A percentile compares a stretch with the other conserved stretches of the same genome.
phyloP scores from a whole-genome alignment of 2,797 vertebrate species.

The Semotilus atromaculatus region DNA sequence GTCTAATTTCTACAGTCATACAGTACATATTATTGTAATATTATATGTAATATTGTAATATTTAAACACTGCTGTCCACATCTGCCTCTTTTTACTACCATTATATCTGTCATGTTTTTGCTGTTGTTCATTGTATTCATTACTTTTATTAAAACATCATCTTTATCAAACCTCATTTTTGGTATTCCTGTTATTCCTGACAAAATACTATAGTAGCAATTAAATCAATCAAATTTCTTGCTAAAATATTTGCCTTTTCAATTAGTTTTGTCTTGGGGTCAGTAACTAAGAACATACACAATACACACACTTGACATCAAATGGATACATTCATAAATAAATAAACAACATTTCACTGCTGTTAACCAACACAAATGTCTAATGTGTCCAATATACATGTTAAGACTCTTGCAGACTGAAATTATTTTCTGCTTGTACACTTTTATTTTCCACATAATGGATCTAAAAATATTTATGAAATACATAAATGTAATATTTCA shows the following conservation, averaged over 20 bases:
- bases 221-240: background rate
- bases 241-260: background rate
- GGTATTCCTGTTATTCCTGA: background rate
- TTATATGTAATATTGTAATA: too few species aligned
- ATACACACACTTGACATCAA: background rate
- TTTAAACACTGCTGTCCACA: background rate
- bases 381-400: background rate
- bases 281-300: constrained; percentile 3
- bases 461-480: background rate
- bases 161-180: background rate
- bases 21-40: background rate
- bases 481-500: background rate
- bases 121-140: background rate
- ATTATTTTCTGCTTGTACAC: background rate
- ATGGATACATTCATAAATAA: background rate
- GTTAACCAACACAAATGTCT: background rate
- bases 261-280: background rate
- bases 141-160: background rate
- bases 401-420: background rate
- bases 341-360: background rate
- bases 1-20: too few species aligned
- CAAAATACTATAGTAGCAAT: background rate
- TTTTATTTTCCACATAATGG: background rate
- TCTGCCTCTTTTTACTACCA: background rate
- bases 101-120: background rate